A percentile compares a stretch with the other conserved stretches of the same genome.
phyloP scores from a whole-genome alignment of 2,113 vertebrate genomes.

The Antechinus flavipes region DNA sequence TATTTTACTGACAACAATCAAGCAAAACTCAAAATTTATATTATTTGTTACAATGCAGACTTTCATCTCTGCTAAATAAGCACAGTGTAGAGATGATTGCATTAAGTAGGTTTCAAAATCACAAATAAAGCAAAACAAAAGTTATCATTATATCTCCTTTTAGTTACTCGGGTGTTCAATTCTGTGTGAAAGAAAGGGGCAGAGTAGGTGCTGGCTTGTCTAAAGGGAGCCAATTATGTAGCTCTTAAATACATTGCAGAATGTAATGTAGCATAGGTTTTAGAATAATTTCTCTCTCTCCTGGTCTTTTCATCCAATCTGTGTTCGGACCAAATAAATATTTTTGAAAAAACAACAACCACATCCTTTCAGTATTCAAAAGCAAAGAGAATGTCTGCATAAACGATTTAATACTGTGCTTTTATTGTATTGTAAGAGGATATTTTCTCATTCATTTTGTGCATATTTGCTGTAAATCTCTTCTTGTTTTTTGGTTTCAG shows the following conservation, averaged over 20 bases:
- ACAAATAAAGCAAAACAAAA: conserved; percentile 63
- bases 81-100: conserved; percentile 22
- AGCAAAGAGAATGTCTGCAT: conserved; percentile 44
- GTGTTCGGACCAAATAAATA: conserved; percentile 45
- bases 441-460: background rate
- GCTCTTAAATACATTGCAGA: conserved; percentile 69
- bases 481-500: conserved; percentile 43
- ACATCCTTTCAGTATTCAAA: conserved; percentile 56
- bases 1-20: conserved; percentile 42
- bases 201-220: conserved; percentile 70
- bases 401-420: conserved; percentile 1
- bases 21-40: background rate
- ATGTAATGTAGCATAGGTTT: conserved; percentile 55
- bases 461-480: conserved; percentile 42
- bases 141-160: conserved; percentile 59
- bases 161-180: conserved; percentile 68
- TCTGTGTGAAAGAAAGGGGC: conserved; percentile 64
- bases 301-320: conserved; percentile 75
- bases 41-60: conserved; percentile 26
- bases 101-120: conserved; percentile 62
- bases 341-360: conserved; percentile 56
- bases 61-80: conserved; percentile 42
- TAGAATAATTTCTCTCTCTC: conserved; percentile 60
- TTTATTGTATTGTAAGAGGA: background rate
- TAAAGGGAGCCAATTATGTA: conserved; percentile 73